A percentile compares a stretch with the other conserved stretches of the same genome.
Evolutionary conservation across 1,140 invertebrate genomes (phyloP).

Genomic region (Eueides isabella): DNA sequence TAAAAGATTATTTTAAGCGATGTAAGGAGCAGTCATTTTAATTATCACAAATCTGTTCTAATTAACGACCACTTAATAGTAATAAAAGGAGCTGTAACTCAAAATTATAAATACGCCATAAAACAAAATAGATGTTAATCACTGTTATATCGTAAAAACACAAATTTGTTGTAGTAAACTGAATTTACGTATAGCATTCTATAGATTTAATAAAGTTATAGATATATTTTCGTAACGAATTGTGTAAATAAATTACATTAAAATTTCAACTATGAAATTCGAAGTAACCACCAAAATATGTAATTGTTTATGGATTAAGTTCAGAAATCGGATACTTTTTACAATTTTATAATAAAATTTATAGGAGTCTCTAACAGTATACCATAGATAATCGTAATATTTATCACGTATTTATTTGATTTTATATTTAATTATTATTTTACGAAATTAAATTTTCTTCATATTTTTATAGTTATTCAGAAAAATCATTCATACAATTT

Average conservation of each 20-base stretch:
- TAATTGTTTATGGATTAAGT: neutral
- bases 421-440: neutral
- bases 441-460: neutral
- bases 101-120: neutral
- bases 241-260: neutral
- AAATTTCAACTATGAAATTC: neutral
- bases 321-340: too few species aligned
- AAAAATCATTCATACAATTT: neutral
- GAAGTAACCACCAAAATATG: neutral
- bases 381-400: neutral
- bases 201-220: neutral
- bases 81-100: slow-evolving; percentile 6
- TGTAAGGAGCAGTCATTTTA: neutral
- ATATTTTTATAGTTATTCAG: neutral
- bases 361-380: too few species aligned
- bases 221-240: neutral
- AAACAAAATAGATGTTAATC: slow-evolving; percentile 1
- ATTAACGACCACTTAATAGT: slow-evolving; percentile 3
- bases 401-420: neutral
- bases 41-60: slow-evolving; percentile 10
- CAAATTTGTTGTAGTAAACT: neutral
- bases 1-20: neutral
- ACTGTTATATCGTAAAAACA: neutral
- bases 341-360: too few species aligned
- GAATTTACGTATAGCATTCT: neutral